Evolutionary conservation across 1,140 invertebrate species (phyloP).

Genomic region (Habropoda laboriosa): DNA sequence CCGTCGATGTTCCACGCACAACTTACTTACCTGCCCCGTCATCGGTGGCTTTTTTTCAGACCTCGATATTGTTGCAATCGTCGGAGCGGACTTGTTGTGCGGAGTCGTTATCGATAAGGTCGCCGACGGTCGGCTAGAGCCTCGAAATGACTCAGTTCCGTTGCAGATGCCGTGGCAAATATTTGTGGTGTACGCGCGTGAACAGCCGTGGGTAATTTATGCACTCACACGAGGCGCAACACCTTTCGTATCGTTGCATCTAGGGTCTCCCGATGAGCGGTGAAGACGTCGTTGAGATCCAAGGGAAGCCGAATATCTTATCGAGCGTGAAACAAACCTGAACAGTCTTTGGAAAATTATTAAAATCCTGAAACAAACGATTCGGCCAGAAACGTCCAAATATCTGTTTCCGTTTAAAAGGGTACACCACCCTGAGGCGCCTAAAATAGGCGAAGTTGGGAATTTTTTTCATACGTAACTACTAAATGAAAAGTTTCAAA

Average conservation of each 20-base stretch:
- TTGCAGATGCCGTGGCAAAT: conserved; percentile 37
- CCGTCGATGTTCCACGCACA: no score
- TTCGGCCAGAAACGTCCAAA: no score
- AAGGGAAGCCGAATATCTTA: background rate
- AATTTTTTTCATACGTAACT: no score
- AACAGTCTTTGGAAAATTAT: no score
- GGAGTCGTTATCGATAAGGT: conserved; percentile 38
- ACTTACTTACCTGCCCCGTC: no score
- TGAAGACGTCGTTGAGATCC: background rate
- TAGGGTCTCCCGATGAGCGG: conserved; percentile 21
- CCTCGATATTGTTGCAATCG: background rate
- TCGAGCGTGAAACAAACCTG: no score
- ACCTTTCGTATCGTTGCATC: conserved; percentile 44
- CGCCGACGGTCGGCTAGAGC: conserved; percentile 27
- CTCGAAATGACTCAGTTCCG: conserved; percentile 10
- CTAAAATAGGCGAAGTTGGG: no score
- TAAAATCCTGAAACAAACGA: no score
- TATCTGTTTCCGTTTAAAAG: no score
- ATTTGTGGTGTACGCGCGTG: conserved; percentile 48
- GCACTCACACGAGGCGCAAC: conserved; percentile 40
- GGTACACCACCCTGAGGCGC: no score
- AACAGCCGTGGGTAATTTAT: conserved; percentile 49
- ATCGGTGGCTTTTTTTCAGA: no score
- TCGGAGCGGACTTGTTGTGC: background rate
- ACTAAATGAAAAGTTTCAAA: no score